Evolutionary conservation across 2,888 invertebrate species (phyloP).

Genomic region (Ornithoptera alexandrae): DNA sequence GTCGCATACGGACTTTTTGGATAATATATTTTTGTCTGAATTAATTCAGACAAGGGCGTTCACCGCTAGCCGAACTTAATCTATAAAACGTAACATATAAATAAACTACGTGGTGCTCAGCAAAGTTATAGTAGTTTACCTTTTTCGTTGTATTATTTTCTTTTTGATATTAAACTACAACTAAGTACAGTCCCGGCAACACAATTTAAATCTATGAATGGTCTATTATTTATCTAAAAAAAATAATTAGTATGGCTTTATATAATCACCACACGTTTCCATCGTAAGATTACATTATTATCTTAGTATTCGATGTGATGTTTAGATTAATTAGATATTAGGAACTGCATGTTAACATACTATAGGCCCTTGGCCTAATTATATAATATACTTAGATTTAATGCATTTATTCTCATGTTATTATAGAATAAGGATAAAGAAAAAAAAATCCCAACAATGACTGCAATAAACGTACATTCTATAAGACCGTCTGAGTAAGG

Average conservation of each 20-base stretch:
- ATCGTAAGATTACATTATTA: not conserved
- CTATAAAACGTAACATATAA: constrained; percentile 4
- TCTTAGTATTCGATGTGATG: constrained; percentile 3
- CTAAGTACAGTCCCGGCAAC: constrained; percentile 8
- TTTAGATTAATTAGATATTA: constrained; percentile 8
- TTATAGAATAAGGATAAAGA: not conserved
- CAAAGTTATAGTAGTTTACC: not conserved
- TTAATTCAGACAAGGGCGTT: constrained; percentile 20
- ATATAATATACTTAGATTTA: not conserved
- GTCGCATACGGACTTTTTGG: constrained; percentile 1
- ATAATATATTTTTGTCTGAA: constrained; percentile 20
- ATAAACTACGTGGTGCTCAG: constrained; percentile 2
- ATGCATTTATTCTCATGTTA: constrained; percentile 1
- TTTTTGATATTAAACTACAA: not conserved
- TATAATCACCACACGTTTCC: not conserved
- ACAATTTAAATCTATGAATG: constrained; percentile 16
- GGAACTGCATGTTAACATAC: not conserved
- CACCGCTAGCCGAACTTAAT: constrained; percentile 25
- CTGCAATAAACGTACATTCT: not conserved
- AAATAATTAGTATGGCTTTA: constrained; percentile 12
- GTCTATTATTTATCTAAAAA: constrained; percentile 9
- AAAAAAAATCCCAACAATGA: not conserved
- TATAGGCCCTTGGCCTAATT: constrained; percentile 3
- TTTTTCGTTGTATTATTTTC: not conserved
- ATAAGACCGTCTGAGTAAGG: not conserved